Evolutionary conservation across 2,113 vertebrate species (phyloP).

Genomic region (Phycodurus eques): DNA sequence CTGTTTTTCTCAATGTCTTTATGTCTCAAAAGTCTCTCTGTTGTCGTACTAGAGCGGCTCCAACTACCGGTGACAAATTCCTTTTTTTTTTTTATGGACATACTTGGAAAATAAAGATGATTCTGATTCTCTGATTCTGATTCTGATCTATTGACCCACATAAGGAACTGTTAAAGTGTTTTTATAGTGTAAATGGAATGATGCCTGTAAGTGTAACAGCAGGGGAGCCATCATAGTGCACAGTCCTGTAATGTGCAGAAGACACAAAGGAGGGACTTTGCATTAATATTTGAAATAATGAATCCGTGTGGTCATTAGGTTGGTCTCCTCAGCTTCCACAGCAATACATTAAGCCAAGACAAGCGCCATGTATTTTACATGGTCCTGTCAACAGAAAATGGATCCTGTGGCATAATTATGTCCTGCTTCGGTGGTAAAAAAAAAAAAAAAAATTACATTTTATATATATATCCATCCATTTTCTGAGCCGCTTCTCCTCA

Average conservation of each 20-base stretch:
- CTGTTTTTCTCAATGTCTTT: too few relatives aligned
- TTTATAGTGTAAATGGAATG: neutral
- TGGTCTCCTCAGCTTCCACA: constrained; percentile 72
- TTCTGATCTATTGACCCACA: neutral
- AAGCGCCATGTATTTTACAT: constrained; percentile 75
- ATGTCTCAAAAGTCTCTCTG: too few relatives aligned
- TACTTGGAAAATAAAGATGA: too few relatives aligned
- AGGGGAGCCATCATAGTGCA: constrained; percentile 3
- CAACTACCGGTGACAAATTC: too few relatives aligned
- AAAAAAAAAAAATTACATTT: too few relatives aligned
- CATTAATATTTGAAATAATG: constrained; percentile 68
- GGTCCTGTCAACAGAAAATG: constrained; percentile 60
- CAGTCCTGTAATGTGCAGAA: constrained; percentile 34
- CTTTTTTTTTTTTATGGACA: too few relatives aligned
- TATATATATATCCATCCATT: too few relatives aligned
- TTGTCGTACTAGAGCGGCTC: too few relatives aligned
- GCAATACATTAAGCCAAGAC: constrained; percentile 76
- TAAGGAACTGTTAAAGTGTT: neutral
- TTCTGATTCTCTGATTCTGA: too few relatives aligned
- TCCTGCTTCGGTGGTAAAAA: constrained; percentile 28
- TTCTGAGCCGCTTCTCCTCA: too few relatives aligned
- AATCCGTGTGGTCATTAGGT: constrained; percentile 59
- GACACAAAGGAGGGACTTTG: constrained; percentile 44
- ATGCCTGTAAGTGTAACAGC: constrained; percentile 1
- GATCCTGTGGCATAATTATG: constrained; percentile 63